Evolutionary conservation across 2,888 invertebrate genomes (phyloP).

Genomic region (Diadegma fenestrale): DNA sequence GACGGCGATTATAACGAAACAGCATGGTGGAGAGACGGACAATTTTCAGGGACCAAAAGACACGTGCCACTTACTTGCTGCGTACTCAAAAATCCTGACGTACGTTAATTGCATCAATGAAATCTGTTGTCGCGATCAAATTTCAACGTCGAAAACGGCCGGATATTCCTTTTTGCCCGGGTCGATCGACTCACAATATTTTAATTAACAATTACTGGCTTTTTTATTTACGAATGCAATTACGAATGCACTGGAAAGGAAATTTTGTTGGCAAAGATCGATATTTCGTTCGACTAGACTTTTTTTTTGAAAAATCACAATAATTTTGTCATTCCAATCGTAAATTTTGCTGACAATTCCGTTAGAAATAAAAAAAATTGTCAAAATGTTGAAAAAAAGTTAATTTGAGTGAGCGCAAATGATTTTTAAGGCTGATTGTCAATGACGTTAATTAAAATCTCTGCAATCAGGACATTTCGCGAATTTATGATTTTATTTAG

Average conservation of each 20-base stretch:
- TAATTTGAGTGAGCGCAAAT: too few species aligned
- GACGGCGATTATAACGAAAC: constrained; percentile 84
- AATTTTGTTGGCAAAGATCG: too few species aligned
- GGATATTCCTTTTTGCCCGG: neutral
- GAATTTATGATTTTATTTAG: neutral
- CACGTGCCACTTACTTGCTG: constrained; percentile 84
- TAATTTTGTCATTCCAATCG: too few species aligned
- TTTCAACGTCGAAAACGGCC: neutral
- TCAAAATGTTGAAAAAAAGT: too few species aligned
- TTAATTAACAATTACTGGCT: neutral
- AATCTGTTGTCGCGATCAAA: neutral
- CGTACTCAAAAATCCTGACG: constrained; percentile 81
- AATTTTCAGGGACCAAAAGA: constrained; percentile 77
- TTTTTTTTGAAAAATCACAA: too few species aligned
- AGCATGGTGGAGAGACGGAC: constrained; percentile 83
- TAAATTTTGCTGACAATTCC: too few species aligned
- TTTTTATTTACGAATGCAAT: neutral
- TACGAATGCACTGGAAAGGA: too few species aligned
- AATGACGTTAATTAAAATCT: too few species aligned
- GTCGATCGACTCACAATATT: neutral
- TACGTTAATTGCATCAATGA: constrained; percentile 58
- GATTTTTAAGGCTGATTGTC: too few species aligned
- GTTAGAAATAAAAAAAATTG: too few species aligned
- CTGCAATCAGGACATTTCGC: neutral
- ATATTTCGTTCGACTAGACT: too few species aligned